Base-by-base conservation (phyloP, 1,140 invertebrate genomes). In the Drosophila fuyamai region DNA sequence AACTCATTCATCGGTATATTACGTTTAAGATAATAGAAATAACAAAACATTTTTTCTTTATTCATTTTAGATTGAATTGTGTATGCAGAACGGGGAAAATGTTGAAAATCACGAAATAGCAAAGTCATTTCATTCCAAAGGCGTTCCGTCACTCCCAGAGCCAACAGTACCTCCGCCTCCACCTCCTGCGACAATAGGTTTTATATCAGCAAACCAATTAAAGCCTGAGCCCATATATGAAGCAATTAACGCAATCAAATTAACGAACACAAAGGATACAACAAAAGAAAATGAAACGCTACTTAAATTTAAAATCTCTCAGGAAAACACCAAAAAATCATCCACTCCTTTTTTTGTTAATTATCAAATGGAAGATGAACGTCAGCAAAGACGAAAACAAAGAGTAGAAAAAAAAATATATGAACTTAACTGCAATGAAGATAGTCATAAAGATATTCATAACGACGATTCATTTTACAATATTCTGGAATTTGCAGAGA, bases 401-500 rank as follows among this genome's bases (percentile, higher is more conserved):
- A 94, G 97, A 14, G 96, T 98, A 1, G 97, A 98, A 76, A 95
- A 96, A 40, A 97, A 97, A 81, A 93, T 98, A 10, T 95, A 96
- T 82, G 97, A 98, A 71, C 94, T 94, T 65, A 94, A 95, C 51
- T 94, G 94, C 59, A 94, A 93, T 51, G 58, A 92, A 77, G 92
- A 93, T 10, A 92, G 93, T 50, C 94, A 95, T 58, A 93, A 92
- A 12, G 93, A 94, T 54, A 67, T 86, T 12, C 46, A 61, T 32
- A 81, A 62, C 27, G 91, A 92, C 61, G 93, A 93, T 60, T 93
- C 93, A 1, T 95, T 96, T 80, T 97, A 96, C 88, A 97, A 98
- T 85, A 96, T 99, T 88, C 94, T 97, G 0, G 97, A 98, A 85
- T 99, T 98, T 94, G 98, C 98, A 12, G 97, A 98, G 79, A 95